Conservation (phyloP, 2,888 invertebrate species). For the Cataglyphis rosenhaueri region DNA sequence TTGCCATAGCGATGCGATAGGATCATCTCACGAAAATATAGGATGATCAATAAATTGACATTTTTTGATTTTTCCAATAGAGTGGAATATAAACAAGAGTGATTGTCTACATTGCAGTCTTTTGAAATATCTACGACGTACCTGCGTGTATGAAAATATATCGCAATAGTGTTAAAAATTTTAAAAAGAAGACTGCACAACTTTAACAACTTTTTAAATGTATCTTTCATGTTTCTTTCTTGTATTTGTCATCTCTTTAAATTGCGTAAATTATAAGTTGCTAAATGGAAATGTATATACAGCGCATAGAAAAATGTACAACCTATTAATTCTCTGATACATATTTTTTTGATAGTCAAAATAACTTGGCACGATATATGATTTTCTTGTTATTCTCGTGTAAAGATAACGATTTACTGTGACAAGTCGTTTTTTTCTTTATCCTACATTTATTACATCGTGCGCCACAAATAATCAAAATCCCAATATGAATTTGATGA, state of each 20-base stretch:
- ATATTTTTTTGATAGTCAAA: background rate
- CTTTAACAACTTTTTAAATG: background rate
- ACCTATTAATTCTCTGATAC: conserved; percentile 26
- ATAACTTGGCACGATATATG: background rate
- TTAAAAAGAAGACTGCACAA: background rate
- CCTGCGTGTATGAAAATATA: conserved; percentile 28
- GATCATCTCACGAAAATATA: conserved; percentile 23
- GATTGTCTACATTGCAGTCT: background rate
- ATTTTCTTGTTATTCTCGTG: background rate
- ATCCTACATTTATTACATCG: background rate
- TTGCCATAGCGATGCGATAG: conserved; percentile 3
- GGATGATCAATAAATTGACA: background rate
- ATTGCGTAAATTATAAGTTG: conserved; percentile 15
- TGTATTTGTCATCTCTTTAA: conserved; percentile 9
- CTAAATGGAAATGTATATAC: conserved; percentile 17
- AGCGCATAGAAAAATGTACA: conserved; percentile 42
- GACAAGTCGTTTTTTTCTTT: background rate
- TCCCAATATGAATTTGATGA: background rate
- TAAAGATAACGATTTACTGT: background rate
- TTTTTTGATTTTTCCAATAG: conserved; percentile 20
- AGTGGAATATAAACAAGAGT: background rate
- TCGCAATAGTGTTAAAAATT: conserved; percentile 19
- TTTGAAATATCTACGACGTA: conserved; percentile 29
- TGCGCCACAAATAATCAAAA: conserved; percentile 21
- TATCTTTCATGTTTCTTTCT: background rate